Conservation (phyloP, 2,113 vertebrate genomes). For the Colinus virginianus region DNA sequence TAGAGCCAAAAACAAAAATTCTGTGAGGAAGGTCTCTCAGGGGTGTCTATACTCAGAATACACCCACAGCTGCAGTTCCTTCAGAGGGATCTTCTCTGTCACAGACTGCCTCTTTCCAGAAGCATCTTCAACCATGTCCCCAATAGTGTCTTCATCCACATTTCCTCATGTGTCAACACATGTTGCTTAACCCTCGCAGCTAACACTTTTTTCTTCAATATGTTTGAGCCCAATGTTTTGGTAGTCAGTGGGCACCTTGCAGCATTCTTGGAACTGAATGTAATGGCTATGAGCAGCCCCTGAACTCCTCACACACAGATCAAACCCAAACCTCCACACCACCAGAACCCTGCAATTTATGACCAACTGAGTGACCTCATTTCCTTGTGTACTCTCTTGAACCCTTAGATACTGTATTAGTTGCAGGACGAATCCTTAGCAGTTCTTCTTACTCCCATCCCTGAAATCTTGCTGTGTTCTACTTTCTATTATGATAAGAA, state of each 20-base stretch:
- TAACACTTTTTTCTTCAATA: background rate
- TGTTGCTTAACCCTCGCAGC: background rate
- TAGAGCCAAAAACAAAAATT: background rate
- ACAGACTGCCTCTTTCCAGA: background rate
- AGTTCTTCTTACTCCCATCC: background rate
- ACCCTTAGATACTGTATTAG: background rate
- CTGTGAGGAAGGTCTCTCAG: background rate
- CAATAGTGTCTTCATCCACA: rapidly evolving
- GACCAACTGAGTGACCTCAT: background rate
- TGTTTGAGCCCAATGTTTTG: rapidly evolving
- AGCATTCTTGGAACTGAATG: background rate
- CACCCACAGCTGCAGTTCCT: background rate
- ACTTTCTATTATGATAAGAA: background rate
- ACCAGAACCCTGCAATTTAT: background rate
- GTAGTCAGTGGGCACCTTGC: background rate
- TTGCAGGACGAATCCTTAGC: background rate
- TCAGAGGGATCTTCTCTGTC: background rate
- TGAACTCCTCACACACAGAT: background rate
- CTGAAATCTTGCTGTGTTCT: background rate
- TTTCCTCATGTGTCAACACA: background rate
- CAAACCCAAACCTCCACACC: background rate
- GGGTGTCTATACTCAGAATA: too few species aligned
- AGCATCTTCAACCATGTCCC: background rate
- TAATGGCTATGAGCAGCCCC: background rate
- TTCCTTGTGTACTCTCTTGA: background rate